phyloP scores from a whole-genome alignment of 2,888 invertebrate genomes.

The Athetis lepigone region DNA sequence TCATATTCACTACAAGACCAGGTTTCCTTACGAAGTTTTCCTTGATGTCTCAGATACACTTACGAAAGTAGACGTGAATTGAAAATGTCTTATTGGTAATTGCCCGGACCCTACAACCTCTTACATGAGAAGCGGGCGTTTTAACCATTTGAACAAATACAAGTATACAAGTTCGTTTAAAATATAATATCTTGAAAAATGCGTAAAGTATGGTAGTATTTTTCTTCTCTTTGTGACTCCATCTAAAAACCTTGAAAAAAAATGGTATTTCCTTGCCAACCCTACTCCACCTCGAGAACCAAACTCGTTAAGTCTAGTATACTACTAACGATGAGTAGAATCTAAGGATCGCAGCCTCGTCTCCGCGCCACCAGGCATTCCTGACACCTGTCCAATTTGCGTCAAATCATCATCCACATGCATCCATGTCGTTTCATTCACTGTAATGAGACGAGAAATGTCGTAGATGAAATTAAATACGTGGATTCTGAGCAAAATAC shows the following conservation, averaged over 20 bases:
- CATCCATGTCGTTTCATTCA: conserved; percentile 71
- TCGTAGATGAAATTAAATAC: conserved; percentile 49
- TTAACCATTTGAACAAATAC: too few species aligned
- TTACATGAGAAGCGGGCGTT: too few species aligned
- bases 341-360: conserved; percentile 66
- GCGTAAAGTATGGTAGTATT: too few species aligned
- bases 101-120: too few species aligned
- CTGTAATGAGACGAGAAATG: conserved; percentile 63
- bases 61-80: too few species aligned
- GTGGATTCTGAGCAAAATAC: conserved; percentile 32
- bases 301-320: conserved; percentile 82
- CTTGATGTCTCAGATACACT: too few species aligned
- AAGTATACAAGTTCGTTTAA: too few species aligned
- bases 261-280: conserved; percentile 58
- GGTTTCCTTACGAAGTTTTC: too few species aligned
- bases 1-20: too few species aligned
- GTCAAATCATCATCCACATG: conserved; percentile 76
- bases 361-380: conserved; percentile 52
- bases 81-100: too few species aligned
- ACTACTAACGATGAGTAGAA: conserved; percentile 75
- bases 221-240: too few species aligned
- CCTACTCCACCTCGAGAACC: conserved; percentile 69
- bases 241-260: background rate
- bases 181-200: too few species aligned
- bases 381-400: conserved; percentile 86